Conservation (phyloP, 2,888 invertebrate species). For the Diadromus collaris region DNA sequence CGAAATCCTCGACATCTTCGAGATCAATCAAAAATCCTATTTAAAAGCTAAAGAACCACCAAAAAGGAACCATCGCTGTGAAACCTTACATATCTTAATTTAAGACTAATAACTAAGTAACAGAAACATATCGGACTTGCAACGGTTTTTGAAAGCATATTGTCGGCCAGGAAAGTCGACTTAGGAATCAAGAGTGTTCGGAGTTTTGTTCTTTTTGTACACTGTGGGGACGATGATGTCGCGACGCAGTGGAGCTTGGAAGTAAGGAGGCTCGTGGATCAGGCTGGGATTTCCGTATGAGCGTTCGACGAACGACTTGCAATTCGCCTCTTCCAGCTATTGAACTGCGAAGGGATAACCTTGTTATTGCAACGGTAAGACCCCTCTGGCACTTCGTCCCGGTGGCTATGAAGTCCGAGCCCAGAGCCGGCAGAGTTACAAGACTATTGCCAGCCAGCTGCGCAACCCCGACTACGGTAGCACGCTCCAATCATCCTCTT, state of each 20-base stretch:
- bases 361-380: conserved; percentile 37
- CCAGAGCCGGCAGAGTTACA: conserved; percentile 65
- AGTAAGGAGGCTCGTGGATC: not conserved
- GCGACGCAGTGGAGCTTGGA: not conserved
- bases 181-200: conserved; percentile 7
- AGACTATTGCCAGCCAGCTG: conserved; percentile 39
- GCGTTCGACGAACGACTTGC: not conserved
- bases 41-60: not conserved
- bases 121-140: not conserved
- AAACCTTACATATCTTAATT: conserved; percentile 17
- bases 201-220: not conserved
- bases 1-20: not conserved
- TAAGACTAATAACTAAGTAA: not conserved
- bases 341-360: conserved; percentile 6
- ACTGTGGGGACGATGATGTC: not conserved
- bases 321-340: not conserved
- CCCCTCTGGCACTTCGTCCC: conserved; percentile 54
- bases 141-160: not conserved
- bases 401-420: conserved; percentile 42
- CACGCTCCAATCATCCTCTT: conserved; percentile 7
- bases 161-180: not conserved
- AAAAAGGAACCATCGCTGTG: not conserved
- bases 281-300: not conserved
- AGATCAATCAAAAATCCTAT: not conserved
- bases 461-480: conserved; percentile 12